Evolutionary conservation across 92 coral and sea anemone genomes (phyloP), one percentile per base, ranked within the genome.

Genomic region (Zoanthus sociatus): DNA sequence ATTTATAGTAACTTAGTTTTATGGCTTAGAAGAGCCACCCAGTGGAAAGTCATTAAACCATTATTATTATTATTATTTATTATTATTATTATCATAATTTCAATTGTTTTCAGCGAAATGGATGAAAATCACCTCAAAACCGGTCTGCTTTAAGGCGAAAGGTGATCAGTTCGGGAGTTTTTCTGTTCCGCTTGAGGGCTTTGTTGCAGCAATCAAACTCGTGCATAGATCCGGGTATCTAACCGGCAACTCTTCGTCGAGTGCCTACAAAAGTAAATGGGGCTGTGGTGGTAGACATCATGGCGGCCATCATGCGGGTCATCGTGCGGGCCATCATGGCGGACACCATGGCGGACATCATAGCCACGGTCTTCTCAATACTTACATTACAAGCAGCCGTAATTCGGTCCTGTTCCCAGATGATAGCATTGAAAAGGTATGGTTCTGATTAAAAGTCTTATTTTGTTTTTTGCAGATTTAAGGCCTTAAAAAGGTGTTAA

Each of bases 111-210:
- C 37, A 55, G 81, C 42, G 7, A 77, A 73, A n/a, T 73, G 79
- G 78, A 14, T 26, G 44, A 7, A 84, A 21, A 11, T 84, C 1
- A 51, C 78, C 50, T 32, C 64, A 20, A 71, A 2, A 6, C 72
- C 71, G 13, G 84, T 78, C 46, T 78, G 84, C 84, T 78, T 78
- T 78, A 54, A 72, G 6, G 84, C 84, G 54, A 54, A 55, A 58
- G 72, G 4, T 42, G 33, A 78, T 46, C 72, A 33, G 12, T 78
- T 9, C 21, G 84, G 54, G 0, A 61, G 32, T 0, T 33, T 78
- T 61, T 31, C 84, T 78, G 72, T 60, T 37, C 55, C 71, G 37
- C 17, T 2, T 37, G 84, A 78, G 60, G 84, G 84, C 6, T 78
- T 78, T 61, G 71, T 32, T 11, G 72, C 56, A 78, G 84, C 71